Evolutionary conservation across 2,888 invertebrate species (phyloP).

Genomic region (Agrypnus murinus): DNA sequence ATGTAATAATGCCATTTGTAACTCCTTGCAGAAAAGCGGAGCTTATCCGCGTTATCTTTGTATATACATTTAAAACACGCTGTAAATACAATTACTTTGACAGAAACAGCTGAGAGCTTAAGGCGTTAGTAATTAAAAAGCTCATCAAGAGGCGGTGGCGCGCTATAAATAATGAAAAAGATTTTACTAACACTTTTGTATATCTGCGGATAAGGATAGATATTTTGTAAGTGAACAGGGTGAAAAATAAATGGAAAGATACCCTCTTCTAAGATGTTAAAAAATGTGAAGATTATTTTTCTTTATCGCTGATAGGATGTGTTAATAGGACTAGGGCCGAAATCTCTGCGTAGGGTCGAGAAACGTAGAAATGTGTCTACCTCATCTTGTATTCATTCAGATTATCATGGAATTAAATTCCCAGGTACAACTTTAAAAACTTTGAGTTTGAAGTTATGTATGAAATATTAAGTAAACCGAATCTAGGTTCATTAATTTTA

Average conservation of each 20-base stretch:
- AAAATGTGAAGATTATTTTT: too few relatives aligned
- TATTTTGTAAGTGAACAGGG: not conserved
- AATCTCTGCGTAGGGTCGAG: too few relatives aligned
- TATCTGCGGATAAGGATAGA: constrained; percentile 19
- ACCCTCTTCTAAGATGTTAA: too few relatives aligned
- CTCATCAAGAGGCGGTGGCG: constrained; percentile 47
- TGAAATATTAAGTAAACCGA: too few relatives aligned
- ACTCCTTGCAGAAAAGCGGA: constrained; percentile 16
- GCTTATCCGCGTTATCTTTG: constrained; percentile 37
- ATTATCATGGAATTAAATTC: too few relatives aligned
- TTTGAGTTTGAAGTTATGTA: too few relatives aligned
- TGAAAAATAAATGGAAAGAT: constrained; percentile 12
- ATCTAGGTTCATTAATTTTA: too few relatives aligned
- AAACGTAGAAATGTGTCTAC: too few relatives aligned
- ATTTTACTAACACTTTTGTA: constrained; percentile 35
- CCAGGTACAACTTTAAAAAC: too few relatives aligned
- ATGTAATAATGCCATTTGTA: not conserved
- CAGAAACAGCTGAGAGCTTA: constrained; percentile 45
- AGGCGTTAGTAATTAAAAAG: constrained; percentile 47
- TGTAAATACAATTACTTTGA: constrained; percentile 46
- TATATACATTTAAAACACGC: constrained; percentile 44
- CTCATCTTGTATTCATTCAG: too few relatives aligned
- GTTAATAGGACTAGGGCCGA: too few relatives aligned
- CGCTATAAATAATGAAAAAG: constrained; percentile 47
- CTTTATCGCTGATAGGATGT: too few relatives aligned